phyloP scores from a whole-genome alignment of 1,140 invertebrate species.

The Carposina sasakii region DNA sequence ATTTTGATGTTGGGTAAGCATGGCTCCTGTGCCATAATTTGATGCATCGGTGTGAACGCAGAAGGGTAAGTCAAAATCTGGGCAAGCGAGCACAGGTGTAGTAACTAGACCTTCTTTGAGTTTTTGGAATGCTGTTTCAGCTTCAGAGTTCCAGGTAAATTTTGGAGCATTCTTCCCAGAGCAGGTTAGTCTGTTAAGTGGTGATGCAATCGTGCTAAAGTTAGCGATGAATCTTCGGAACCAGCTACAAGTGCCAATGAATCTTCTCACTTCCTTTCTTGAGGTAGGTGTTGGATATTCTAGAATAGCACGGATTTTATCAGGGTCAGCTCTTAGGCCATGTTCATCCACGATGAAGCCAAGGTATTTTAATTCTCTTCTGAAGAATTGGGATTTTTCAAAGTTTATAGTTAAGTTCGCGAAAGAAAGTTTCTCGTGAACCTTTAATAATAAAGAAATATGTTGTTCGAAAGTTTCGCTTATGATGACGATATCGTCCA shows the following conservation, averaged over 20 bases:
- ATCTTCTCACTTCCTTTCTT: background rate
- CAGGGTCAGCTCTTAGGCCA: background rate
- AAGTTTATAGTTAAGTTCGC: background rate
- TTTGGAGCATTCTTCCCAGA: background rate
- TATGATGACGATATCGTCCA: background rate
- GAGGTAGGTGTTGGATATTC: background rate
- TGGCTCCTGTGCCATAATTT: background rate
- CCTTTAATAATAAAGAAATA: background rate
- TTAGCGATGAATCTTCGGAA: background rate
- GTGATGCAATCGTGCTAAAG: background rate
- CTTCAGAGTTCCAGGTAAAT: background rate
- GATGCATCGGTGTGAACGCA: background rate
- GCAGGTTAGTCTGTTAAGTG: background rate
- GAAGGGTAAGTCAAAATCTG: background rate
- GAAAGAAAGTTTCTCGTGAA: background rate
- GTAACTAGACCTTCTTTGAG: background rate
- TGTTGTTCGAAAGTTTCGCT: background rate
- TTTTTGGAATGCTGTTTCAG: background rate
- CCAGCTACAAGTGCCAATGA: background rate
- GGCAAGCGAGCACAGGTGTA: background rate
- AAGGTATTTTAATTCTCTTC: background rate
- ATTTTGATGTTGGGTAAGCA: background rate
- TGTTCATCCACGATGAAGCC: background rate
- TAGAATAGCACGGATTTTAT: background rate
- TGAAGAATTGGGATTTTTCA: background rate